Base-by-base conservation (phyloP, 2,113 vertebrate species). In the Thunnus thynnus region DNA sequence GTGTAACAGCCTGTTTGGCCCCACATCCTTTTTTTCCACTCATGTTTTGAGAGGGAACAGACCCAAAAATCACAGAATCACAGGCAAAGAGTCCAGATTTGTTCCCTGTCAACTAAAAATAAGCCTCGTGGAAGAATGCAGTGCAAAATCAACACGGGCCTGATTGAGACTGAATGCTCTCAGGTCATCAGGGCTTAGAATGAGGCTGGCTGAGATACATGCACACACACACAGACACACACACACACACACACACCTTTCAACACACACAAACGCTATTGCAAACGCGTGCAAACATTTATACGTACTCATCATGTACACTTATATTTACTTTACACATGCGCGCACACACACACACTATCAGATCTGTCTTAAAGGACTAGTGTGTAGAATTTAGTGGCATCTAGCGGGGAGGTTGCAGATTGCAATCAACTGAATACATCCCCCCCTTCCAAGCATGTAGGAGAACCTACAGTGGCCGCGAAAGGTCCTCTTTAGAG, bases 11-110 rank as follows among this genome's bases (percentile, higher is more conserved):
- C 89, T 76, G 82, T 90, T 94, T 93, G 93, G 93, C 91, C 72
- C 78, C 72, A 75, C 61, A 77, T 89, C 81, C 80, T 84, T 82
- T 89, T 91, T 89, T 86, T 90, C 86, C 82, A 70, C 88, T 92
- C 72, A 72, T 92, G 91, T 93, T 93, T 92, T 85, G 74, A 90
- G 82, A 91, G 89, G 91, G 88, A 93, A 68, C 78, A 62, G 87
- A 55, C 91, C 91, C 92, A 94, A 92, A 94, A 93, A 88, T 93
- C 92, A 92, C 92, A 93, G 81, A 92, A 90, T 89, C 86, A 74
- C 72, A 82, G 89, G 88, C 89, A 83, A 83, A 69, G 85, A 88
- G 74, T 89, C 83, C 89, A 87, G 82, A 90, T 92, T 89, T 88
- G 88, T 92, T 93, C 90, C 78, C 80, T 78, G 75, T 92, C 79